Base-by-base conservation (phyloP, 2,113 vertebrate genomes). In the Epinephelus lanceolatus region DNA sequence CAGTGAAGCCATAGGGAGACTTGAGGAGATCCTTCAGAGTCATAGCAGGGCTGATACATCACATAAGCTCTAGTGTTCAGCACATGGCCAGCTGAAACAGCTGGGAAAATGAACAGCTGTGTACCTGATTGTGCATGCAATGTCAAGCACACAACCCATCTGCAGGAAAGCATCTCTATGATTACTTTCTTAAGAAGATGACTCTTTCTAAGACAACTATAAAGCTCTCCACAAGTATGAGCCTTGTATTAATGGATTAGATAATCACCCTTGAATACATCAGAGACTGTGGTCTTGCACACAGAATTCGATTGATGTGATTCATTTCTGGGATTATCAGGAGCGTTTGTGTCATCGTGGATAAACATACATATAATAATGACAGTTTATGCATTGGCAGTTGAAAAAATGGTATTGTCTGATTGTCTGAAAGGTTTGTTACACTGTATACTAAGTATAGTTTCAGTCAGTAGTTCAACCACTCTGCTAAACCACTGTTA, bases 41-140 rank as follows among this genome's bases (percentile, higher is more conserved):
- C 47, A 51, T 21, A 52, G 52, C 23, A 40, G n/a, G 42, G 40
- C n/a, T 23, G 68, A 30, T 19, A 61, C 10, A 61, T 45, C 33
- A 14, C 30, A 52, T 66, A 57, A 37, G 25, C 6, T 57, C 6
- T 25, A 12, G 6, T 68, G 19, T 55, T 5, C 5, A 7, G 18
- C 0, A 8, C 51, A 57, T 1, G 23, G 27, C 42, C 42, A 25
- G 25, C 2, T 59, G 47, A 60, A 72, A 78, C 65, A 78, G 53
- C 55, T 60, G 23, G 18, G 53, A 40, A 52, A 67, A 56, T 37
- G 51, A 78, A 83, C 80, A 86, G 76, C 80, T 80, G 76, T 73
- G 80, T 30, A 37, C 62, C 72, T 83, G 76, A 77, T 68, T 57
- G 63, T 69, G 45, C 69, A 84, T 78, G 33, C 40, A 49, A 56